phyloP scores from a whole-genome alignment of 2,888 invertebrate genomes.

The Drosophila testacea region DNA sequence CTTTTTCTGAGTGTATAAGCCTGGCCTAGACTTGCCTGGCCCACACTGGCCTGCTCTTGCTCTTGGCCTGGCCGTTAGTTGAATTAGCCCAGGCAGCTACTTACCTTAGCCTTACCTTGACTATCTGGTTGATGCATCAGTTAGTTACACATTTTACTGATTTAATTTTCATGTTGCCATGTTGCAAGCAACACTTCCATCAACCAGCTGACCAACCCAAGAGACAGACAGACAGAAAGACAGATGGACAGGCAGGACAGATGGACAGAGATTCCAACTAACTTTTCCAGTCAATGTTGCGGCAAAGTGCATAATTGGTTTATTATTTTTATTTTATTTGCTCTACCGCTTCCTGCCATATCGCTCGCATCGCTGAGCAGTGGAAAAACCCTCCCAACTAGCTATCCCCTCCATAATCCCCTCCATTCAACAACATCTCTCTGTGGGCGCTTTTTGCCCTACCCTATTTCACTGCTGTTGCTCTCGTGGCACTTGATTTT shows the following conservation, averaged over 20 bases:
- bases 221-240: conserved; percentile 12
- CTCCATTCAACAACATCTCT: conserved; percentile 10
- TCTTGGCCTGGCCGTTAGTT: conserved; percentile 63
- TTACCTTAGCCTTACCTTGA: conserved; percentile 61
- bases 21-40: conserved; percentile 9
- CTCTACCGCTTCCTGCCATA: conserved; percentile 77
- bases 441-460: conserved; percentile 68
- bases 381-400: conserved; percentile 27
- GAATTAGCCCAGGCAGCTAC: conserved; percentile 70
- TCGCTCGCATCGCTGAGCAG: conserved; percentile 77
- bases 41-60: conserved; percentile 7
- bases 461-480: conserved; percentile 59
- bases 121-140: conserved; percentile 71
- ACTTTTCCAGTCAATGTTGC: conserved; percentile 70
- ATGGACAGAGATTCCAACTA: conserved; percentile 1
- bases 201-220: conserved; percentile 44
- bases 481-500: conserved; percentile 76
- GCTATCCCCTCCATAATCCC: background rate
- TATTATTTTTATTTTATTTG: conserved; percentile 77
- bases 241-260: no score
- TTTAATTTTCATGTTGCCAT: conserved; percentile 75
- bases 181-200: conserved; percentile 45
- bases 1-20: background rate
- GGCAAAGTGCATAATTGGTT: conserved; percentile 84
- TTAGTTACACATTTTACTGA: conserved; percentile 76